A percentile compares a stretch with the other conserved stretches of the same genome.
Conservation (phyloP, 1,140 invertebrate genomes). For the Thalassaphorura encarpata region DNA sequence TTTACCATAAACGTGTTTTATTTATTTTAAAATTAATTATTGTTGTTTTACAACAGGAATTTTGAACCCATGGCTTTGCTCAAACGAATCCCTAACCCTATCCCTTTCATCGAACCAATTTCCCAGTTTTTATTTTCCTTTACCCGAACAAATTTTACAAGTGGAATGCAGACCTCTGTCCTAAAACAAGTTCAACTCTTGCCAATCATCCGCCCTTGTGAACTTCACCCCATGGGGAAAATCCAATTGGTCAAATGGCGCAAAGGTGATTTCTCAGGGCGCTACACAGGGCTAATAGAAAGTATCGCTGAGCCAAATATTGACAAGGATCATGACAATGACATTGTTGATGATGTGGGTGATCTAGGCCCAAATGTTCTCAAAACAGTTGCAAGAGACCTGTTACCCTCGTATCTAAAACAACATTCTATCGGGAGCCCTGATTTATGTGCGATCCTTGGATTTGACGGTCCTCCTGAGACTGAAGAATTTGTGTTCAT, state of each 20-base stretch:
- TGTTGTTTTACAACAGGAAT: too few relatives aligned
- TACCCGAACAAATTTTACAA: too few relatives aligned
- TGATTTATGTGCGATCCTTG: not conserved
- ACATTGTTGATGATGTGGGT: too few relatives aligned
- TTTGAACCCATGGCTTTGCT: too few relatives aligned
- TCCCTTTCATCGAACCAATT: too few relatives aligned
- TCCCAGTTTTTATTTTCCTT: too few relatives aligned
- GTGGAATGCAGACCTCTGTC: too few relatives aligned
- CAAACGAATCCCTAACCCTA: too few relatives aligned
- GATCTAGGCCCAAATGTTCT: too few relatives aligned
- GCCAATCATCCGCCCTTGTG: not conserved
- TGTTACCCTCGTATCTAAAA: not conserved
- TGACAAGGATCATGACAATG: not conserved
- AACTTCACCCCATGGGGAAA: not conserved
- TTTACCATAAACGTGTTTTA: too few relatives aligned
- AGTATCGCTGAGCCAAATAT: not conserved
- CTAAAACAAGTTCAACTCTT: not conserved
- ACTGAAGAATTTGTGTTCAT: not conserved
- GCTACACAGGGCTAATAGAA: conserved; percentile 1
- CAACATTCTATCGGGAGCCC: not conserved
- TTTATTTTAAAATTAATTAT: too few relatives aligned
- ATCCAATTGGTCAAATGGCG: not conserved
- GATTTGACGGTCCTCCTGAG: not conserved
- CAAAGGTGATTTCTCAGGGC: not conserved
- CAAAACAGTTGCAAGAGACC: too few relatives aligned